Evolutionary conservation across 23 tunicate genomes (phyloP).

Genomic region (Corella eumyota): DNA sequence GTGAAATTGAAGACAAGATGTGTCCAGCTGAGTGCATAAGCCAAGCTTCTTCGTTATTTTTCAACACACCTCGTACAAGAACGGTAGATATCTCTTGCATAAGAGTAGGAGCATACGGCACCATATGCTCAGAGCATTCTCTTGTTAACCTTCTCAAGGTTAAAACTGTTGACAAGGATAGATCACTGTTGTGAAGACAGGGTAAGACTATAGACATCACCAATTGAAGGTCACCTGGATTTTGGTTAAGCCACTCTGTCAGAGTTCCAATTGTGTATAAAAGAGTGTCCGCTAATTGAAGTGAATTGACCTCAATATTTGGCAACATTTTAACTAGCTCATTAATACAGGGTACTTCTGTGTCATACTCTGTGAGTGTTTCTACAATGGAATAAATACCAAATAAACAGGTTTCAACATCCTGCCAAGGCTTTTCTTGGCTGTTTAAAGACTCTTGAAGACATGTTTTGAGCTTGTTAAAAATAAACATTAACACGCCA

Average conservation of each 20-base stretch:
- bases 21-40: constrained; percentile 93
- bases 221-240: constrained; percentile 40
- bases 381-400: constrained; percentile 78
- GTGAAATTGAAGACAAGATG: constrained; percentile 41
- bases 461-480: constrained; percentile 16
- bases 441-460: constrained; percentile 7
- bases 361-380: constrained; percentile 38
- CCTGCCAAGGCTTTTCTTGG: constrained; percentile 58
- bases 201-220: constrained; percentile 66
- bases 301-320: constrained; percentile 26
- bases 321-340: constrained; percentile 41
- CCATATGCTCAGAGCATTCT: constrained; percentile 67
- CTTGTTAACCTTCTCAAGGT: constrained; percentile 82
- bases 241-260: constrained; percentile 73
- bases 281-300: constrained; percentile 73
- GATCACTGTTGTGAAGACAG: constrained; percentile 45
- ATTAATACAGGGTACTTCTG: constrained; percentile 31
- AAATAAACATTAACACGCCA: constrained; percentile 40
- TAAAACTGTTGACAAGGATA: constrained; percentile 65
- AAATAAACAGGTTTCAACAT: constrained; percentile 64
- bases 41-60: constrained; percentile 63
- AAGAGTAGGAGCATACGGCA: constrained; percentile 26
- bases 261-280: constrained; percentile 77
- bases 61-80: constrained; percentile 26
- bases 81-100: constrained; percentile 39